phyloP scores from a whole-genome alignment of 2,113 vertebrate species.

The Etheostoma cragini region DNA sequence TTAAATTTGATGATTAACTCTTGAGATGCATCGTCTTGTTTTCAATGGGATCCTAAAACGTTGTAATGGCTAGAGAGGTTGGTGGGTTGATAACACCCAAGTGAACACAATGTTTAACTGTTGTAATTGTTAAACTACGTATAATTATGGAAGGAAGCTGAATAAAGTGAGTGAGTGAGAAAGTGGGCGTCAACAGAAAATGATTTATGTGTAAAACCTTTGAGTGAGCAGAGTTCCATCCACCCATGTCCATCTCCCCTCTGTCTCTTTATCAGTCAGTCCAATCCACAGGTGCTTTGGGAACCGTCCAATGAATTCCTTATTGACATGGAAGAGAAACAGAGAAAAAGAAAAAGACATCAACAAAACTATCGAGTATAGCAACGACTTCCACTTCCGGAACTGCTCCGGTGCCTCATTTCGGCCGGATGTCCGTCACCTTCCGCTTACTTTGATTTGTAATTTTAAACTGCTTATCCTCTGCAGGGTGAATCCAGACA shows the following conservation, averaged over 20 bases:
- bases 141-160: background rate
- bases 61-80: background rate
- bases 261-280: slow-evolving; percentile 1
- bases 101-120: background rate
- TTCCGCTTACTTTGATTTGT: too few relatives aligned
- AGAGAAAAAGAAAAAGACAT: too few relatives aligned
- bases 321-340: background rate
- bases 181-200: background rate
- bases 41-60: background rate
- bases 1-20: too few relatives aligned
- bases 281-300: slow-evolving; percentile 9
- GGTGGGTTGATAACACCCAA: background rate
- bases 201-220: slow-evolving; percentile 3
- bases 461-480: too few relatives aligned
- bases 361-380: too few relatives aligned
- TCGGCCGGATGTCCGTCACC: too few relatives aligned
- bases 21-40: background rate
- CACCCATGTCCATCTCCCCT: slow-evolving; percentile 35
- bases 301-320: background rate
- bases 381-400: too few relatives aligned
- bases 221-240: background rate
- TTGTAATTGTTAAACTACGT: background rate
- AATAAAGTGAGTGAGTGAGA: background rate
- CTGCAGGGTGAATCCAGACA: too few relatives aligned
- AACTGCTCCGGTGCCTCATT: too few relatives aligned